These are phyloP conservation scores for Apis mellifera DNA, from an alignment of 1,140 invertebrate genomes.

Conservation along the genomic window DNA sequence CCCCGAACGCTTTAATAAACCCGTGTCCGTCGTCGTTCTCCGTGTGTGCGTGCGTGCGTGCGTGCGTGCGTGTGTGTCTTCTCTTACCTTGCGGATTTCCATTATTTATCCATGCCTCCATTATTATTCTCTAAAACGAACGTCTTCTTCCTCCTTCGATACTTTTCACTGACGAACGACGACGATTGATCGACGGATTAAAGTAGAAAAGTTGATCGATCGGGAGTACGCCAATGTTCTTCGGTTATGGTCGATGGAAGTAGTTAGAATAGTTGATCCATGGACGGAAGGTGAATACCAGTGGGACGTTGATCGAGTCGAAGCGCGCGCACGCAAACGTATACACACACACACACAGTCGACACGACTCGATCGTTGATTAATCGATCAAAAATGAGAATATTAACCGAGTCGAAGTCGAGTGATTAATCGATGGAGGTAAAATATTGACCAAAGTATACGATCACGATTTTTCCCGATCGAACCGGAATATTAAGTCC, in stretches of 20 bases:
- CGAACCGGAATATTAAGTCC: too few species aligned
- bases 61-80: background rate
- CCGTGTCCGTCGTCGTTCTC: background rate
- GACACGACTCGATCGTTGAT: background rate
- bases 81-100: conserved; percentile 39
- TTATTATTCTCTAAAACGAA: too few species aligned
- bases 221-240: background rate
- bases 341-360: too few species aligned
- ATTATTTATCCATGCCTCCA: conserved; percentile 32
- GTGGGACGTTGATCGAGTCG: too few species aligned
- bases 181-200: too few species aligned
- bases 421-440: too few species aligned
- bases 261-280: background rate
- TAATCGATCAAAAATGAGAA: background rate
- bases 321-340: too few species aligned
- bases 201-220: background rate
- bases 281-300: background rate
- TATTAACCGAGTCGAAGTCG: too few species aligned
- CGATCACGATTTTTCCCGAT: too few species aligned
- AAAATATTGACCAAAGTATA: too few species aligned
- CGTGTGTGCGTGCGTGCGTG: background rate
- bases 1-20: conserved; percentile 55
- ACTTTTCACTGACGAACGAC: too few species aligned
- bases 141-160: background rate
- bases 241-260: too few species aligned